Evolutionary conservation across 2,797 vertebrate species (phyloP).

Genomic region (Sphenopsis melanotis): DNA sequence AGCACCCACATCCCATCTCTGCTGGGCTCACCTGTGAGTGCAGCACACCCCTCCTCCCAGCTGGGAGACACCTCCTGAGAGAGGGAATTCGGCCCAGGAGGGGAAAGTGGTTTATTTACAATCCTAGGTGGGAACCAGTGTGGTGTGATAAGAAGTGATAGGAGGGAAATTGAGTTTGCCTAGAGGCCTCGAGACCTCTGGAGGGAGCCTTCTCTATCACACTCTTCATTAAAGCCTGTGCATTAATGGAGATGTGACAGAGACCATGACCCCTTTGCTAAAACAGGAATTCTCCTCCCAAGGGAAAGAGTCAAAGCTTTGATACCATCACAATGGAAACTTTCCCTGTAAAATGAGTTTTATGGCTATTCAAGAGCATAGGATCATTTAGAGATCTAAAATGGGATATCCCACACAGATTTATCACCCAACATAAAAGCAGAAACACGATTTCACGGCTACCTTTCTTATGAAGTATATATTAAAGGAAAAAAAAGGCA

Average conservation of each 20-base stretch:
- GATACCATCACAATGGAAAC: background rate
- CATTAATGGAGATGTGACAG: background rate
- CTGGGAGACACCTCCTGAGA: background rate
- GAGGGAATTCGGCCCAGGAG: background rate
- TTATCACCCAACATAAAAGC: background rate
- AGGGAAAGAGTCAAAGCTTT: background rate
- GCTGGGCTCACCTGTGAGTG: background rate
- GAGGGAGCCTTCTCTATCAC: background rate
- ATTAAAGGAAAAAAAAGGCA: background rate
- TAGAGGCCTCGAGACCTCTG: background rate
- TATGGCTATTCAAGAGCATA: background rate
- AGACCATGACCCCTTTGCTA: background rate
- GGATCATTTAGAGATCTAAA: background rate
- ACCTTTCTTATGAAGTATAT: background rate
- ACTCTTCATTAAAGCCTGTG: background rate
- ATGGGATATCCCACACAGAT: background rate
- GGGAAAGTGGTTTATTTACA: background rate
- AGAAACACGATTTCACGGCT: background rate
- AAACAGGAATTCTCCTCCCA: background rate
- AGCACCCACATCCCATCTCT: background rate
- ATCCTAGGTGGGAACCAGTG: accelerated
- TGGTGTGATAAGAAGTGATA: background rate
- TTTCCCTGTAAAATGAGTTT: background rate
- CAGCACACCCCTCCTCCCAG: background rate
- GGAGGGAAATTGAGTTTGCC: background rate